Evolutionary conservation across 2,113 vertebrate species (phyloP), one percentile per base, ranked within the genome.

Genomic region (Lagopus muta): DNA sequence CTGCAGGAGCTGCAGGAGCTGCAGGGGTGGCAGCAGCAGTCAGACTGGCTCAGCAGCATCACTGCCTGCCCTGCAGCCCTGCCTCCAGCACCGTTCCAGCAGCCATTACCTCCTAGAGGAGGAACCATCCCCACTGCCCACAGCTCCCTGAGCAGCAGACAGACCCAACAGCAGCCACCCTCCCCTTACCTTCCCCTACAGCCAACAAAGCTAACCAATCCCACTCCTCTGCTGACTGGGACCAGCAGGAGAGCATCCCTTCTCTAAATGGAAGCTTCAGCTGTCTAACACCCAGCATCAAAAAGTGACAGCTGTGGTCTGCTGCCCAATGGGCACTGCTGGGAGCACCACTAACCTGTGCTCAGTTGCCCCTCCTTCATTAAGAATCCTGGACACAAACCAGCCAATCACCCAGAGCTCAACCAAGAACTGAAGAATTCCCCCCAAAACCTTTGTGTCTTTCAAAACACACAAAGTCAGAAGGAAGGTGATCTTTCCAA

Each of bases 61-160:
- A 1, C 38, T 0, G 7, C 1, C 30, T 24, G 58, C 70, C 13
- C 12, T 45, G 48, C 48, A 50, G 55, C 42, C 36, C 74, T 36
- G n/a, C 28, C 27, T 36, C 58, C 58, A 28, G 22, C n/a, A 28
- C 42, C 12, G 40, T 20, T 12, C 8, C 0, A 5, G 52, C 34
- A 0, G 58, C 8, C 38, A 71, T 60, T 77, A 27, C 13, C 58
- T 79, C 75, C 66, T 75, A 3, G 3, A 70, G 86, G 36, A 94
- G 66, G 43, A 61, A 83, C 77, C 48, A 2, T 4, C 11, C 0
- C 0, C 54, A 5, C 6, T 0, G 0, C 1, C 84, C 36, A 6
- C 66, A 47, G 36, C 17, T n/a, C n/a, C 27, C n/a, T 1, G 4
- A 30, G 3, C 57, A 43, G 36, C 45, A 3, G 5, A 58, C 75